Evolutionary conservation across 2,797 vertebrate species (phyloP), one percentile per base, ranked within the genome.

Genomic region (Ispidina lecontei): DNA sequence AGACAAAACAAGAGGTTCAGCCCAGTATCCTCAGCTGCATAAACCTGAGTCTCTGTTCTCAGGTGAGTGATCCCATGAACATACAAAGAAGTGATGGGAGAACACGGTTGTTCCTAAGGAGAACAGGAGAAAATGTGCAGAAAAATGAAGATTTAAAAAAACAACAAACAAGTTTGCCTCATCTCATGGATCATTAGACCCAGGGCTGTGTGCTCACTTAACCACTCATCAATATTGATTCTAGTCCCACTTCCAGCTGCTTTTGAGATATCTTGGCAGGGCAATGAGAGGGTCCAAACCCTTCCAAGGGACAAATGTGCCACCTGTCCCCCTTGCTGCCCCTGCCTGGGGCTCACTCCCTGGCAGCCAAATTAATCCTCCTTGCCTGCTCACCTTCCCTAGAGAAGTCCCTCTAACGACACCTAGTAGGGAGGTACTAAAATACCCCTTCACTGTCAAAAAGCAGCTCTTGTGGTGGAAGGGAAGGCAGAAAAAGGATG

Each of bases 291-390:
- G 43, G 29, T 51, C 79, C 31, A 11, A 85, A 49, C n/a, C 87
- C 59, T 73, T 46, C 33, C n/a, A 62, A 44, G 63, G 77, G 55
- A 56, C 68, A 73, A 31, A 70, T 0, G 2, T 51, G 52, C 47
- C 63, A 72, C 55, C 46, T 7, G 25, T 23, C 9, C 3, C 23
- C 8, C 44, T 31, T 6, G 2, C 46, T 4, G 2, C 31, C 37
- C n/a, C 59, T 49, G 39, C 43, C 1, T 0, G 17, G 44, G 7
- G 5, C 41, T 58, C 1, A 0, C 37, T 47, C 44, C 68, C 49
- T 21, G 16, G n/a, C 31, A 59, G 43, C 26, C 71, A 65, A 39
- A 75, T 11, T 17, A 41, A 71, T 19, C 35, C 20, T 37, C 58
- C 29, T 37, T 85, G 59, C 41, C 80, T 10, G 1, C 58, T 74